Base-by-base conservation (phyloP, 2,888 invertebrate genomes). In the Nowickia ferox region DNA sequence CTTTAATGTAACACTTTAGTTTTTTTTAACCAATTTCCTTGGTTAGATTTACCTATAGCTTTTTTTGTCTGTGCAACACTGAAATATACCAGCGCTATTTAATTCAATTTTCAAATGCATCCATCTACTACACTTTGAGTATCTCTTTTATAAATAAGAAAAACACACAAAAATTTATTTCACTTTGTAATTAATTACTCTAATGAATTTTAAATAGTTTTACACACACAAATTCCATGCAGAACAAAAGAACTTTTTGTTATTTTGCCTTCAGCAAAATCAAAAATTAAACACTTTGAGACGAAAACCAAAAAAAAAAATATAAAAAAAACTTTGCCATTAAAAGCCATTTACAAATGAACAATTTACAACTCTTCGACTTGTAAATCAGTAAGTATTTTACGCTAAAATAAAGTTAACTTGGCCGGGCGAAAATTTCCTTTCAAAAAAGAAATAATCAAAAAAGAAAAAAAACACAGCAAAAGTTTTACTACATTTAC, bases 171-270 rank as follows among this genome's bases (percentile, higher is more conserved):
- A 19, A 22, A 42, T 42, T 69, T 22, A 11, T 61, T 40, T 59
- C 42, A 9, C 22, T 15, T 22, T 46, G 4, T 1, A 79, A 42
- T 69, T 51, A 68, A 69, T 78, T 69, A 63, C 63, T 55, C 15
- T 79, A 71, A 71, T 71, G 71, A 79, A 79, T 79, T 63, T 63
- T 53, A 48, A 72, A 63, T 72, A 79, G 44, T 63, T 71, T 71
- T 42, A 30, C 40, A 42, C 15, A 17, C 4, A 59, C 40, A n/a
- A 72, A 59, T 59, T 66, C 8, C 0, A 44, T 1, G 22, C 11
- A 51, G 22, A 63, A 19, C 10, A 51, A 53, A 63, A 40, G 1
- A 59, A 55, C 10, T 57, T 59, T 77, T 48, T 22, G 19, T 71
- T 72, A 11, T 48, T 30, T 51, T 46, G 22, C 17, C 9, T 30